These are phyloP conservation scores for Burhinus bistriatus DNA, from an alignment of 2,113 vertebrate species.

Conservation along the genomic window DNA sequence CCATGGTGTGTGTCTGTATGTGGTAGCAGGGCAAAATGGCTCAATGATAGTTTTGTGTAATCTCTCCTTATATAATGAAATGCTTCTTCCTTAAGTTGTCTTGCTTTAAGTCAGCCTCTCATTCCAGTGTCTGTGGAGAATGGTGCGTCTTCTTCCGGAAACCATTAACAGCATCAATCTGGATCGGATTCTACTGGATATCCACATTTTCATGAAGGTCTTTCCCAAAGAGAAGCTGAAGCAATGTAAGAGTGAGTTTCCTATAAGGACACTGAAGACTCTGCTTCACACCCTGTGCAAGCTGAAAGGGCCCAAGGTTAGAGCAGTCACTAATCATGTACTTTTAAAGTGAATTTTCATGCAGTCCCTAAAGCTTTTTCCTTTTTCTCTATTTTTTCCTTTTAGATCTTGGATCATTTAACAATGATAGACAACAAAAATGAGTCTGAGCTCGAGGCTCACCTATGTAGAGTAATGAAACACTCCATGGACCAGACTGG, in stretches of 20 bases:
- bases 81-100: not conserved
- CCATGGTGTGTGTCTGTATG: accelerated
- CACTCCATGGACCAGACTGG: conserved; percentile 84
- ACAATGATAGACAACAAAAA: conserved; percentile 98
- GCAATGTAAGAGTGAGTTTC: conserved; percentile 93
- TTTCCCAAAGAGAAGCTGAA: conserved; percentile 97
- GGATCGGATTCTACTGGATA: conserved; percentile 92
- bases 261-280: conserved; percentile 94
- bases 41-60: not conserved
- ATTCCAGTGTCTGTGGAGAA: conserved; percentile 93
- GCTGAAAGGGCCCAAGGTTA: conserved; percentile 91
- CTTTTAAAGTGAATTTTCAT: not conserved
- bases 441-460: conserved; percentile 93
- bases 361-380: not conserved
- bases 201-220: conserved; percentile 97
- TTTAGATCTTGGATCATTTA: conserved; percentile 93
- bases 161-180: conserved; percentile 93
- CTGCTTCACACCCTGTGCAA: conserved; percentile 93
- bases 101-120: not conserved
- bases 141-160: conserved; percentile 93
- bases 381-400: not conserved
- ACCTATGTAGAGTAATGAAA: conserved; percentile 90
- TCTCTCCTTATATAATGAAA: not conserved
- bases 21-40: not conserved
- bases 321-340: not conserved